Base-by-base conservation (phyloP, 1,140 invertebrate species). In the Nasonia longicornis region DNA sequence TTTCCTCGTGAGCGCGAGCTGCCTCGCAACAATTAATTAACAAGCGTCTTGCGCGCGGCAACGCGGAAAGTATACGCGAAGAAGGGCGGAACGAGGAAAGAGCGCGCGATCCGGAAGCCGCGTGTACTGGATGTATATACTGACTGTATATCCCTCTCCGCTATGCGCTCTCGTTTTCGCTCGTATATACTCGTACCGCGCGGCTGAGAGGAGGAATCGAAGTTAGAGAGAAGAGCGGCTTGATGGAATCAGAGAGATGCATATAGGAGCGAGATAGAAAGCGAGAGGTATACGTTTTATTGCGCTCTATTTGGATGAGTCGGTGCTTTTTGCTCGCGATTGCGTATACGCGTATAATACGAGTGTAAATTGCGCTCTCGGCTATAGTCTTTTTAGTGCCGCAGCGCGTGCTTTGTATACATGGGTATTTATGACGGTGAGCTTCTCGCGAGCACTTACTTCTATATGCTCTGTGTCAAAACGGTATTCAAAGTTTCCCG, bases 1-100 rank as follows among this genome's bases (percentile, higher is more conserved):
- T 20, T 58, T 26, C 26, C 52, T 58, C 20, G 52, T 11, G 31
- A 38, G 29, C 63, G 14, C 0, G 2, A n/a, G 52, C 31, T 8
- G 63, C 26, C 4, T 8, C 26, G 22, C 63, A 42, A 66, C 76
- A 66, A 29, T 64, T 64, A 66, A 75, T 75, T 42, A 52, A 58
- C 73, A 42, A 52, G 73, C 29, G 73, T 75, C 73, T 75, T n/a
- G 64, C 22, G 0, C 22, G 64, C 2, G 64, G 64, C 29, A 67
- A 67, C 64, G 22, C 26, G 11, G 64, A 67, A 67, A 67, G 70
- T 71, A n/a, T 42, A 20, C 31, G 67, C 29, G 64, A 22, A 69
- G 26, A 69, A 31, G 66, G 26, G 66, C 11, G 11, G 66, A 69
- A 69, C 11, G 31, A 69, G 26, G 31, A 69, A 35, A 69, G 14